These are phyloP conservation scores for Oreochromis tanganicae DNA, from an alignment of 2,113 vertebrate genomes.

Conservation along the genomic window DNA sequence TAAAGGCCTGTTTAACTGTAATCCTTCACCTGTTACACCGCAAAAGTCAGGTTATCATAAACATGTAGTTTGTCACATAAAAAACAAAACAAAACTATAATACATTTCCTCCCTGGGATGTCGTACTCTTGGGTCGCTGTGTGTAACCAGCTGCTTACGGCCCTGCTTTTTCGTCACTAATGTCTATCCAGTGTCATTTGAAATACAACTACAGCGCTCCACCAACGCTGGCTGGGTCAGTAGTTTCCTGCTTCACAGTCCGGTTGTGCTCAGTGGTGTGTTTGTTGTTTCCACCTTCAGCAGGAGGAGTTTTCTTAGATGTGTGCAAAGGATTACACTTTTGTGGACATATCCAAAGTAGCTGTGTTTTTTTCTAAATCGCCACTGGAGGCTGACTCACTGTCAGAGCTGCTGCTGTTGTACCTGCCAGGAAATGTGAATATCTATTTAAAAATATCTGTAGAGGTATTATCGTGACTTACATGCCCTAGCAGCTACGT, in stretches of 20 bases:
- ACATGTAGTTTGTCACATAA: fast-evolving
- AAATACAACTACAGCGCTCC: background rate
- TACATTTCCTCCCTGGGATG: background rate
- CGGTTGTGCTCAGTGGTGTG: background rate
- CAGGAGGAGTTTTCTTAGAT: background rate
- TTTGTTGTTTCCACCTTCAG: background rate
- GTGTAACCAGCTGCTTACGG: fast-evolving
- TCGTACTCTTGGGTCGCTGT: fast-evolving
- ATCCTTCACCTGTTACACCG: fast-evolving
- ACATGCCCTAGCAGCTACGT: fast-evolving
- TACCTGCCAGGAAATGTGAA: background rate
- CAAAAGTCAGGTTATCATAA: background rate
- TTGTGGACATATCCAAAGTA: background rate
- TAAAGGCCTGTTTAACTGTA: background rate
- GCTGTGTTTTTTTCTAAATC: background rate
- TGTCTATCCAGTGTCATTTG: background rate
- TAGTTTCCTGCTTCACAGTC: background rate
- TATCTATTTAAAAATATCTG: background rate
- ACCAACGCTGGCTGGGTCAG: fast-evolving
- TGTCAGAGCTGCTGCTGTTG: background rate
- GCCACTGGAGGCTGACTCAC: background rate
- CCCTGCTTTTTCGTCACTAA: fast-evolving
- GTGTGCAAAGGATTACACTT: background rate
- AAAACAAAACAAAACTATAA: background rate
- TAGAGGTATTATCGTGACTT: fast-evolving